Conservation (phyloP, 2,888 invertebrate genomes). For the Agonopterix heracliana region DNA sequence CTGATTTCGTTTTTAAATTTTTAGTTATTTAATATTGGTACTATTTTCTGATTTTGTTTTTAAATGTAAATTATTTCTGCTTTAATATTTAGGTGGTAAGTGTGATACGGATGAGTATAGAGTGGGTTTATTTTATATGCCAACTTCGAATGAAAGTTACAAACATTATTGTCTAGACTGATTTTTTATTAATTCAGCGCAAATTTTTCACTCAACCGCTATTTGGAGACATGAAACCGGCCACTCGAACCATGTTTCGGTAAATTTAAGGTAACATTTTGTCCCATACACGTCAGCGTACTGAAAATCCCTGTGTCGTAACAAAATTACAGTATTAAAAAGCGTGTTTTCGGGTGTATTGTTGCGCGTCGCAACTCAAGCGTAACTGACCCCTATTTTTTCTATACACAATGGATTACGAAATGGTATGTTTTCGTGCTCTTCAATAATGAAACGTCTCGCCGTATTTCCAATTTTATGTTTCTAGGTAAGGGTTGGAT, state of each 20-base stretch:
- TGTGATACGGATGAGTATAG: slow-evolving; percentile 24
- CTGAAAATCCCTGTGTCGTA: too few relatives aligned
- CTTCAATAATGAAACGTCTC: background rate
- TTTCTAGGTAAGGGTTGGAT: slow-evolving; percentile 16
- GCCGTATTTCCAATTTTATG: slow-evolving; percentile 4
- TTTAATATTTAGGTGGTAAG: slow-evolving; percentile 46
- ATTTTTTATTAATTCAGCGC: slow-evolving; percentile 42
- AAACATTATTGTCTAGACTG: slow-evolving; percentile 59
- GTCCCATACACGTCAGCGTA: too few relatives aligned
- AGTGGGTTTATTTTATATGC: slow-evolving; percentile 24
- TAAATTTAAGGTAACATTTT: background rate
- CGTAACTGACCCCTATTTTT: too few relatives aligned
- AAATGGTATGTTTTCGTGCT: background rate
- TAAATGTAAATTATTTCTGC: slow-evolving; percentile 26
- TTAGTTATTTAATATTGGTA: slow-evolving; percentile 15
- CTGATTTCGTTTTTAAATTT: slow-evolving; percentile 4
- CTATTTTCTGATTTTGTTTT: slow-evolving; percentile 22
- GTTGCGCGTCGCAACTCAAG: too few relatives aligned
- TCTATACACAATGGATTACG: too few relatives aligned
- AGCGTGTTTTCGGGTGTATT: too few relatives aligned
- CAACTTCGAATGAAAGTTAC: slow-evolving; percentile 39
- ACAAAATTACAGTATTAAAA: too few relatives aligned
- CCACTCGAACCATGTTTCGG: slow-evolving; percentile 8
- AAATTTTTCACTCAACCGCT: slow-evolving; percentile 25
- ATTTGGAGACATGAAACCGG: slow-evolving; percentile 15